Percentiles rank a stretch among this genome's conserved stretches.
phyloP scores from a whole-genome alignment of 2,113 vertebrate species.

The Lanius ludovicianus region DNA sequence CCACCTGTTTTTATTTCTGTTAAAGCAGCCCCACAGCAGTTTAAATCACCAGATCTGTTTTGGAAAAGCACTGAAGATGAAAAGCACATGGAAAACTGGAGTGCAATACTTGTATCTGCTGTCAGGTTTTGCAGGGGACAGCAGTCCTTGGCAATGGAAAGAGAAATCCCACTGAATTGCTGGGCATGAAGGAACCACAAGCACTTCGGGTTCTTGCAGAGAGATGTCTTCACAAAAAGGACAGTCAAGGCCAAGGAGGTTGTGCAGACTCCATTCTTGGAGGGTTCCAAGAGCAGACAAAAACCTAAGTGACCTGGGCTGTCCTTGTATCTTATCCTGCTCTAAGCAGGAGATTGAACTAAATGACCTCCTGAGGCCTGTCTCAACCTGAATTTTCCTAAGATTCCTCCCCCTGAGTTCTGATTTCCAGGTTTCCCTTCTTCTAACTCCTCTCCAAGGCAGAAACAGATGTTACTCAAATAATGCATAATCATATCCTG shows the following conservation, averaged over 20 bases:
- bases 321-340: neutral
- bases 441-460: neutral
- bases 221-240: neutral
- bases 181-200: neutral
- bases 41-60: neutral
- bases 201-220: neutral
- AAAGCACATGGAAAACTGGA: neutral
- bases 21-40: neutral
- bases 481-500: neutral
- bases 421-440: neutral
- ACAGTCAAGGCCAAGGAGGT: neutral
- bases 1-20: neutral
- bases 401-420: neutral
- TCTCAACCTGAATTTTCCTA: neutral
- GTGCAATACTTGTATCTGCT: neutral
- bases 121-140: neutral
- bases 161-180: neutral
- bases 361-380: neutral
- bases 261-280: neutral
- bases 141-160: neutral
- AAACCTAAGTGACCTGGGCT: neutral
- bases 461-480: neutral
- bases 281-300: neutral
- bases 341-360: neutral
- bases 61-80: neutral